Evolutionary conservation across 2,113 vertebrate species (phyloP), one percentile per base, ranked within the genome.

Genomic region (Melanostigma gelatinosum): DNA sequence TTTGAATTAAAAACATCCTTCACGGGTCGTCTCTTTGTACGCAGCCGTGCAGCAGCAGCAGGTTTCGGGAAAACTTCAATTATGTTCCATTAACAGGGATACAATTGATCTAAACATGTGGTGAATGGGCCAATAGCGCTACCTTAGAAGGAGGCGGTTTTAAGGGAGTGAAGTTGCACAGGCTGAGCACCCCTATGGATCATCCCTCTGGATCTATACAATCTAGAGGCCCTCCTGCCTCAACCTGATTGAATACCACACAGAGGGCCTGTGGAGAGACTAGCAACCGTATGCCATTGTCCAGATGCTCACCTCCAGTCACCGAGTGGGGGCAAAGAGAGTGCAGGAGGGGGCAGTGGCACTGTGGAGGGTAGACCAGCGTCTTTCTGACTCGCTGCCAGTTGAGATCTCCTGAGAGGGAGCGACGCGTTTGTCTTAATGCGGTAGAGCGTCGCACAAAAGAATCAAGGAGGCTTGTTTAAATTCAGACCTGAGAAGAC

Each of bases 71-170:
- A 75, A 88, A 88, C 87, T 93, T 93, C 91, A 89, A 92, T 93
- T 93, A 86, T 92, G 91, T 91, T 90, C 92, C 87, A 92, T 94
- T 95, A 95, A 94, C 87, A 88, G 91, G 85, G 87, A 85, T 38
- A 85, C 83, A 72, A 95, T 95, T 94, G 95, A 95, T 95, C 92
- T 80, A 75, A 91, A 94, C 93, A 92, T 92, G 93, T 85, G 88
- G 93, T 75, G 94, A 94, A 83, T 73, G 82, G 85, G 86, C 93
- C 93, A 60, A 90, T 90, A 91, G 90, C 82, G 67, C 57, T 60
- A 84, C 88, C 84, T 92, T 89, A 83, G 87, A 92, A 83, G 82
- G 92, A 82, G 76, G 82, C 57, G 69, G 72, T 68, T 84, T 78
- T 69, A 80, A 86, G 87, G 86, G 77, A 82, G 61, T 20, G 15